Evolutionary conservation across 2,888 invertebrate genomes (phyloP), one percentile per base, ranked within the genome.

Genomic region (Vannuccia rotundouncinata): DNA sequence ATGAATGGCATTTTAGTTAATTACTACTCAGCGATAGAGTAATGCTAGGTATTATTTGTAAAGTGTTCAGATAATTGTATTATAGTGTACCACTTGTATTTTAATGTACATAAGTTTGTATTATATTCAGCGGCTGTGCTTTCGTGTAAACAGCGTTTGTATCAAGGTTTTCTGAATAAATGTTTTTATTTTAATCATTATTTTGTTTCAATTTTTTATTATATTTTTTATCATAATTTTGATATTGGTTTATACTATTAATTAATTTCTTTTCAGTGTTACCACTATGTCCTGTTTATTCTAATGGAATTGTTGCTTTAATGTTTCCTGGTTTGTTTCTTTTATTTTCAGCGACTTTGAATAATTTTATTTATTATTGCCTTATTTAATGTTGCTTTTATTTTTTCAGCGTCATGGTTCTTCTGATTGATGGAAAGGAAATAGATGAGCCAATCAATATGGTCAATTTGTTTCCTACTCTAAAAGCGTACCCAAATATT

Each of bases 101-200:
- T 66, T n/a, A 66, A 13, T 66, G 66, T 66, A 66, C 2, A 66
- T 66, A 66, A 13, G 66, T 66, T 66, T 66, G 22, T 66, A 13
- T 13, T 66, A 66, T 66, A 13, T 66, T 66, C 66, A 66, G 66
- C 45, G 17, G 66, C 66, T 66, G 66, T 66, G 66, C 22, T 66
- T 66, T 66, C 66, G 25, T 22, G 22, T 17, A 66, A 66, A 22
- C 66, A 66, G 66, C 66, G 22, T 66, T 66, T 66, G 66, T 66
- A 66, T 66, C 66, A 66, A 66, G 25, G 66, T 66, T 66, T 66
- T 66, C 22, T 22, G 22, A 66, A 13, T 13, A 66, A 66, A 66
- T 66, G 66, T 66, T 66, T 66, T 66, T 17, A 5, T 45, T 45
- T 45, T 5, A 17, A 45, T n/a, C n/a, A n/a, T n/a, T n/a, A n/a